Evolutionary conservation across 2,113 vertebrate genomes (phyloP), one percentile per base, ranked within the genome.

Genomic region (Dascyllus trimaculatus): DNA sequence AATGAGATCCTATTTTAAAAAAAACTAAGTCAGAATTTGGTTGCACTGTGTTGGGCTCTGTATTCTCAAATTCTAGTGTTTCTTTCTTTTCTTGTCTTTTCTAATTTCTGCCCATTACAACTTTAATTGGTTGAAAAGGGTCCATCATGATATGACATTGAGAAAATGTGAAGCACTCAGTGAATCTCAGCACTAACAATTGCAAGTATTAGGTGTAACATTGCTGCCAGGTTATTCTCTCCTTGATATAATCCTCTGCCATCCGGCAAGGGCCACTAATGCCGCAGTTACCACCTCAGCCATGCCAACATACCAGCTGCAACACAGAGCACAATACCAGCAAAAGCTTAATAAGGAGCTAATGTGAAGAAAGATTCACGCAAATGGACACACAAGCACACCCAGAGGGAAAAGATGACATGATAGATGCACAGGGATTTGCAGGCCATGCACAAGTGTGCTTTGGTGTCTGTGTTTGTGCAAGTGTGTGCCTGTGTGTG

Each of bases 401-500:
- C 66, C 32, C 22, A 17, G 26, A 40, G 61, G 4, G 59, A 73
- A 63, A 65, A 67, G 21, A 45, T 38, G 51, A 66, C 56, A 76
- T 68, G 78, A 66, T 71, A 35, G 67, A 71, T 84, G 70, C 45
- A 63, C 22, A 35, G 17, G 26, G 74, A 51, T 74, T 62, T 71
- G 49, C 29, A 15, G 65, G 58, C 66, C 69, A 17, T 38, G 56
- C 71, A 56, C 58, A 19, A 5, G 22, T 25, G 43, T 66, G 45
- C 74, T 49, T 85, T 21, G 57, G 70, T 68, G 64, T 88, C 56
- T 73, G 68, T 63, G 61, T 59, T 40, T 57, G 63, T 54, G 51
- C 38, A 11, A 40, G 75, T 69, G 77, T 77, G 51, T 59, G 52
- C 77, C 52, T 80, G 38, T 75, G 7, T 82, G 91, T 82, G 91